Evolutionary conservation across 2,888 invertebrate species (phyloP).

Genomic region (Tetropium fuscum): DNA sequence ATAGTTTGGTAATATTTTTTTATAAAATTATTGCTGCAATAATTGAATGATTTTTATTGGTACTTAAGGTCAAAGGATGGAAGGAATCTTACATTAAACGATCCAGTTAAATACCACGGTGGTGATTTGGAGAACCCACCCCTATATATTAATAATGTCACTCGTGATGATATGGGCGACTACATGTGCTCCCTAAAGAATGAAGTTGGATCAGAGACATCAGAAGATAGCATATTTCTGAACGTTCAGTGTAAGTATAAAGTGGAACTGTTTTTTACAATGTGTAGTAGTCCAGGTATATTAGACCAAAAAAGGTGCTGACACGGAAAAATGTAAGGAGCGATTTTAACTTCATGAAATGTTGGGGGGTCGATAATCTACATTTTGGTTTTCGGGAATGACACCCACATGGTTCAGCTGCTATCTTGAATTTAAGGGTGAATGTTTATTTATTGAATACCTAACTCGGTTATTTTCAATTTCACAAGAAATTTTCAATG

Average conservation of each 20-base stretch:
- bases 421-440: too few species aligned
- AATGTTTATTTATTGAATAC: too few species aligned
- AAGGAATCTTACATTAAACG: slow-evolving; percentile 69
- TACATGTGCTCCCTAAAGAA: slow-evolving; percentile 88
- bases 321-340: too few species aligned
- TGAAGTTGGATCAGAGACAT: slow-evolving; percentile 80
- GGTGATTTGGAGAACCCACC: slow-evolving; percentile 82
- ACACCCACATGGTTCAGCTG: too few species aligned
- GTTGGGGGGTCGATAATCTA: too few species aligned
- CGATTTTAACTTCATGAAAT: too few species aligned
- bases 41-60: not conserved
- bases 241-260: slow-evolving; percentile 81
- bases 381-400: too few species aligned
- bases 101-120: slow-evolving; percentile 77
- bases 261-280: not conserved
- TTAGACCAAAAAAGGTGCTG: too few species aligned
- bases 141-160: slow-evolving; percentile 81
- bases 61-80: slow-evolving; percentile 77
- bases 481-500: too few species aligned
- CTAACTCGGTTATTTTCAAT: too few species aligned
- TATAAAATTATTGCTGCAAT: not conserved
- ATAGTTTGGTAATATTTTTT: slow-evolving; percentile 80
- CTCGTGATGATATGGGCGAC: slow-evolving; percentile 83
- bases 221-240: slow-evolving; percentile 80
- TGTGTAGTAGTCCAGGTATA: too few species aligned